A percentile compares a stretch with the other conserved stretches of the same genome.
Conservation (phyloP, 2,797 vertebrate genomes). For the Neomorphus geoffroyi region DNA sequence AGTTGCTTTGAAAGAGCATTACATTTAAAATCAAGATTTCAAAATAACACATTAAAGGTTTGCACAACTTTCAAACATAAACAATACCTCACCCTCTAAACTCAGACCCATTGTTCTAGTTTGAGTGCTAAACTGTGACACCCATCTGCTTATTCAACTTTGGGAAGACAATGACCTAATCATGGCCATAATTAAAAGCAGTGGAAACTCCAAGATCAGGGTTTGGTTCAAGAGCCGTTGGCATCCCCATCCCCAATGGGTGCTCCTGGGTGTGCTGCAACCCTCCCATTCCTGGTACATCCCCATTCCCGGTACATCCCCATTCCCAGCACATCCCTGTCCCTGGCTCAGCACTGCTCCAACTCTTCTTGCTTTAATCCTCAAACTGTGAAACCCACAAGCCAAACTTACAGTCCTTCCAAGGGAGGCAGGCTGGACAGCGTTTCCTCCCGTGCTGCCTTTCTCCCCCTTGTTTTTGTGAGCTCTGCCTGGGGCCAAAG, state of each 20-base stretch:
- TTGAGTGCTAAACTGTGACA: no score
- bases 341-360: background rate
- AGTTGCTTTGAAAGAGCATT: background rate
- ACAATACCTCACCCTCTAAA: background rate
- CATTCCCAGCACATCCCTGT: no score
- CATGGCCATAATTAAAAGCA: background rate
- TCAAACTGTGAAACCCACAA: background rate
- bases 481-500: background rate
- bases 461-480: background rate
- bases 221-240: background rate
- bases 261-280: background rate
- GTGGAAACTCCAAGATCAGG: background rate
- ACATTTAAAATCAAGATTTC: background rate
- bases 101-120: background rate
- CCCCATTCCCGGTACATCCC: no score
- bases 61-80: background rate
- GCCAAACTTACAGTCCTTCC: background rate
- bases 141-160: background rate
- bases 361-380: background rate
- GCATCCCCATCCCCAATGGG: background rate
- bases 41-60: background rate
- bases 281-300: background rate
- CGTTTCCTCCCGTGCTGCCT: background rate
- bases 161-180: background rate
- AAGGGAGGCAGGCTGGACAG: background rate